Conservation (phyloP, 2,113 vertebrate species). For the Lethenteron camtschaticum region DNA sequence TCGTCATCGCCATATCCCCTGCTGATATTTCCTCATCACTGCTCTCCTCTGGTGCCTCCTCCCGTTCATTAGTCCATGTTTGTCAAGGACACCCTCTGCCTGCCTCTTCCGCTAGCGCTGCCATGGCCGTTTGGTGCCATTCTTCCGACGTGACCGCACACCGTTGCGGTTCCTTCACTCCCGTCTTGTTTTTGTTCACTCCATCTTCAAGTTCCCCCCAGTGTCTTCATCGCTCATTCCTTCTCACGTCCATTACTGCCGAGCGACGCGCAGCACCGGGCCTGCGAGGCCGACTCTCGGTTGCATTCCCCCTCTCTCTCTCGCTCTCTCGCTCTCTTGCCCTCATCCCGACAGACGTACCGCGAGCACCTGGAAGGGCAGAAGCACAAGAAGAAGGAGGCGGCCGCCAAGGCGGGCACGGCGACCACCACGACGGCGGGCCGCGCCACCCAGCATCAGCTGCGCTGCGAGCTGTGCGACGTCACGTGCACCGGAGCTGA, state of each 20-base stretch:
- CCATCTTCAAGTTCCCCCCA: not conserved
- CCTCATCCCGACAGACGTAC: slow-evolving; percentile 41
- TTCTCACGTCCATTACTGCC: not conserved
- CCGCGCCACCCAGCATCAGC: slow-evolving; percentile 75
- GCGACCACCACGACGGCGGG: slow-evolving; percentile 30
- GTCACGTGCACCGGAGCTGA: slow-evolving; percentile 92
- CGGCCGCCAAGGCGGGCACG: slow-evolving; percentile 62
- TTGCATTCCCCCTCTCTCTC: not conserved
- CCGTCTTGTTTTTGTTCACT: not conserved
- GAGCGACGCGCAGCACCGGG: not conserved
- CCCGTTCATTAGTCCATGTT: no score
- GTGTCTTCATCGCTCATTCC: not conserved
- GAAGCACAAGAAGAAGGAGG: slow-evolving; percentile 98
- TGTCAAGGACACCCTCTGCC: no score
- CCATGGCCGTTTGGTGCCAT: no score
- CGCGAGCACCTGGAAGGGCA: slow-evolving; percentile 96
- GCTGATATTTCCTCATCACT: no score
- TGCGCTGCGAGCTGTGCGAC: slow-evolving; percentile 90
- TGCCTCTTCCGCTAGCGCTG: no score
- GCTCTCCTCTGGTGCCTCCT: no score
- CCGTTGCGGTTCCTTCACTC: not conserved
- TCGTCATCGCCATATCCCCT: no score
- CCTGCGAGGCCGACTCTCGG: not conserved
- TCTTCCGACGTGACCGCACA: no score
- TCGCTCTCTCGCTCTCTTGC: not conserved